A percentile compares a stretch with the other conserved stretches of the same genome.
Conservation (phyloP, 2,888 invertebrate species). For the Heliconius erato region DNA sequence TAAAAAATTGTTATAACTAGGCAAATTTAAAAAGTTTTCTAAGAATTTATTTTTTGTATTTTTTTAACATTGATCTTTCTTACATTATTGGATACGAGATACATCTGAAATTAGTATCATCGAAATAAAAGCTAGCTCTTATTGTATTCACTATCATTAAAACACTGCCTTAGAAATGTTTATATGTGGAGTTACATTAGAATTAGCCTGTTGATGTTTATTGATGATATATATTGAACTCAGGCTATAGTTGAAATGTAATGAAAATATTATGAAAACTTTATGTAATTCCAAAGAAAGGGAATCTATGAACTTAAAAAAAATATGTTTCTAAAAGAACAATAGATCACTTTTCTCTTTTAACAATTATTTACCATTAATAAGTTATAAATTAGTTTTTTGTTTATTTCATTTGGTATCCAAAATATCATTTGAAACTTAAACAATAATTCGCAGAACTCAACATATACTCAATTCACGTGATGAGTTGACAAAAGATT, state of each 20-base stretch:
- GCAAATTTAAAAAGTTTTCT: no score
- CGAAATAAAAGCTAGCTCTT: conserved; percentile 22
- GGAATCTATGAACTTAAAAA: background rate
- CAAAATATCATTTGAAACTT: background rate
- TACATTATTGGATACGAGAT: no score
- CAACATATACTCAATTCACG: background rate
- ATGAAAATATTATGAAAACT: background rate
- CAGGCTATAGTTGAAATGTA: conserved; percentile 36
- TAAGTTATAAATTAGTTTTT: background rate
- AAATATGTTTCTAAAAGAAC: background rate
- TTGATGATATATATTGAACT: conserved; percentile 43
- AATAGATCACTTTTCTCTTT: background rate
- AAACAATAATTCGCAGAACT: background rate
- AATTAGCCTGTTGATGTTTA: conserved; percentile 64
- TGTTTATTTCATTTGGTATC: background rate
- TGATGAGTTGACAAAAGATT: background rate
- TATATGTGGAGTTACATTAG: conserved; percentile 59
- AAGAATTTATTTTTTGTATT: no score
- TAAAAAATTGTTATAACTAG: no score
- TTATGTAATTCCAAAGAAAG: background rate
- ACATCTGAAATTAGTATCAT: no score
- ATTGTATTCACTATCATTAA: conserved; percentile 39
- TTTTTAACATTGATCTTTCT: no score
- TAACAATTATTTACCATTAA: background rate
- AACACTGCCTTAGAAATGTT: conserved; percentile 69